phyloP scores from a whole-genome alignment of 2,888 invertebrate species.

The Catonia carolina region DNA sequence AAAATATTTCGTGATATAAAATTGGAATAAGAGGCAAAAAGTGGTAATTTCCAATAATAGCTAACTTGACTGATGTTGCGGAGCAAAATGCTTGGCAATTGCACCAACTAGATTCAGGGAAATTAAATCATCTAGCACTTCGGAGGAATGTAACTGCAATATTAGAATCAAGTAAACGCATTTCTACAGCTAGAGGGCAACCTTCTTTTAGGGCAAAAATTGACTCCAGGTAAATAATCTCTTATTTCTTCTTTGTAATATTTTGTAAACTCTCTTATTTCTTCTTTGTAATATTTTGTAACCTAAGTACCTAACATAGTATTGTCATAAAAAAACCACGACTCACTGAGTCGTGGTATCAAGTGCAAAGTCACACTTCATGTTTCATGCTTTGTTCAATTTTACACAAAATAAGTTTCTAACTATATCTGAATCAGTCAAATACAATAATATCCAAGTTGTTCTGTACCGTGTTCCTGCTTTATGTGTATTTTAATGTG shows the following conservation, averaged over 20 bases:
- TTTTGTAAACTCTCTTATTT: too few species aligned
- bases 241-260: too few species aligned
- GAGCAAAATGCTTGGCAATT: slow-evolving; percentile 5
- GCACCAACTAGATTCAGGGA: not conserved
- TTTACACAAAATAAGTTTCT: not conserved
- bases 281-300: too few species aligned
- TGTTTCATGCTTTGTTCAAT: slow-evolving; percentile 3
- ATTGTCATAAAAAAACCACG: slow-evolving; percentile 12
- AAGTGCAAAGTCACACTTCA: slow-evolving; percentile 9
- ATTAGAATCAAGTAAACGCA: slow-evolving; percentile 2
- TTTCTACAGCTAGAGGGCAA: slow-evolving; percentile 10
- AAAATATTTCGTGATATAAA: not conserved
- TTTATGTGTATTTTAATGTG: too few species aligned
- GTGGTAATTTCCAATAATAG: slow-evolving; percentile 10
- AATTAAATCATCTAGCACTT: slow-evolving; percentile 6
- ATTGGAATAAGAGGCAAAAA: slow-evolving; percentile 1
- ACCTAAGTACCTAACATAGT: too few species aligned
- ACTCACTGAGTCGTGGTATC: slow-evolving; percentile 3
- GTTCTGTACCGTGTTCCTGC: too few species aligned
- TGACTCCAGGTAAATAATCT: too few species aligned
- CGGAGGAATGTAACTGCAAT: slow-evolving; percentile 1
- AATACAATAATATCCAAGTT: too few species aligned
- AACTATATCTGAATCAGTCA: not conserved
- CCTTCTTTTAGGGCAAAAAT: slow-evolving; percentile 10
- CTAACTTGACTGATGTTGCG: slow-evolving; percentile 4